Evolutionary conservation across 2,888 invertebrate species (phyloP).

Genomic region (Oscheius sp.): DNA sequence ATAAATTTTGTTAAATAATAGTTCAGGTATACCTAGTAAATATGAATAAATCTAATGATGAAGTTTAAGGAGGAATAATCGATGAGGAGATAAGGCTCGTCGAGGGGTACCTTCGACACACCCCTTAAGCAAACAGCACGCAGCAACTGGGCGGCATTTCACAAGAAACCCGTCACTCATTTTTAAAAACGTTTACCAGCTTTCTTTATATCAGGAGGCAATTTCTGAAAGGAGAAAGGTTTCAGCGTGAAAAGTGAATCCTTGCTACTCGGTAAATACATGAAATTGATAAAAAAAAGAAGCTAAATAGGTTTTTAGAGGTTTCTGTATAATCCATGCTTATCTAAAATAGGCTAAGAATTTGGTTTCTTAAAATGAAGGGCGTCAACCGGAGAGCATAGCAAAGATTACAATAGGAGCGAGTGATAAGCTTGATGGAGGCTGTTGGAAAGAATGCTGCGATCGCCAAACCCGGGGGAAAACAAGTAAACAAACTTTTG

Average conservation of each 20-base stretch:
- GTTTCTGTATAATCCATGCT: not conserved
- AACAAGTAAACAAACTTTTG: no score
- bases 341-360: not conserved
- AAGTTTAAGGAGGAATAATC: conserved; percentile 11
- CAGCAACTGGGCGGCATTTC: not conserved
- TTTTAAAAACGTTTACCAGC: no score
- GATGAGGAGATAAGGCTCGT: conserved; percentile 23
- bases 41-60: not conserved
- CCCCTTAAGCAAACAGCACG: conserved; percentile 22
- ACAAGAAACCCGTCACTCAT: not conserved
- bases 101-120: conserved; percentile 5
- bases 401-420: conserved; percentile 13
- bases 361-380: not conserved
- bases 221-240: no score
- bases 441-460: no score
- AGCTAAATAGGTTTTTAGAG: no score
- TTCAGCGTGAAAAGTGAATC: no score
- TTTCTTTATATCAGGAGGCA: no score
- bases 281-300: no score
- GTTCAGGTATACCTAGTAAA: no score
- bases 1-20: no score
- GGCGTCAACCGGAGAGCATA: conserved; percentile 12
- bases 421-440: conserved; percentile 1
- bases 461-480: no score
- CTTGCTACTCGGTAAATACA: no score